Base-by-base conservation (phyloP, 1,140 invertebrate species). In the Lordiphosa collinella region DNA sequence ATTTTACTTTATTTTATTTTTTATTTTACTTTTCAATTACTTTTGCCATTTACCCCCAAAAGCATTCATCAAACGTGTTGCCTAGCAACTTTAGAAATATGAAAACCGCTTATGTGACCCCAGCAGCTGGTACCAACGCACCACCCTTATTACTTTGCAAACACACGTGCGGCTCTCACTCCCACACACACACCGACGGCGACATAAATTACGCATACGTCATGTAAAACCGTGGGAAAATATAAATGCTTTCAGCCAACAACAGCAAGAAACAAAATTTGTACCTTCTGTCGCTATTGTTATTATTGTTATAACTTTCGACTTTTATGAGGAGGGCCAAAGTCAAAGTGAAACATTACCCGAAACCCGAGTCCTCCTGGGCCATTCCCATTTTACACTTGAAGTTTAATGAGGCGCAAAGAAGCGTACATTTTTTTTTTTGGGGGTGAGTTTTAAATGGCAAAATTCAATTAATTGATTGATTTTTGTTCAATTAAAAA, bases 61-160 rank as follows among this genome's bases (percentile, higher is more conserved):
- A n/a, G n/a, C 56, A 67, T 71, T 58, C 61, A 76, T 76, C 73
- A 76, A 71, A 76, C 7, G n/a, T 29, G 61, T 72, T 54, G 34
- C 50, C 49, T 34, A 32, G 38, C 56, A 78, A 76, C 67, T 78
- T 76, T 67, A 32, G 56, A 53, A 72, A 76, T 78, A 78, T 76
- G 52, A 76, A 64, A 76, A 71, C 73, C 62, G 66, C 73, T 59
- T 76, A 62, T 71, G 73, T 43, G 73, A 62, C 53, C 66, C 36
- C 73, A 76, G 40, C 73, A 76, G 48, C 73, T 76, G 73, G 36
- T 56, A 49, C 52, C 22, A 22, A 6, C 31, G 13, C 22, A 25
- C 18, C 18, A 4, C 22, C 22, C 0, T 4, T n/a, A n/a, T n/a
- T n/a, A n/a, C n/a, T n/a, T n/a, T 5, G 7, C 22, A 25, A 25